Base-by-base conservation (phyloP, 2,113 vertebrate species). In the Halcyon senegalensis region DNA sequence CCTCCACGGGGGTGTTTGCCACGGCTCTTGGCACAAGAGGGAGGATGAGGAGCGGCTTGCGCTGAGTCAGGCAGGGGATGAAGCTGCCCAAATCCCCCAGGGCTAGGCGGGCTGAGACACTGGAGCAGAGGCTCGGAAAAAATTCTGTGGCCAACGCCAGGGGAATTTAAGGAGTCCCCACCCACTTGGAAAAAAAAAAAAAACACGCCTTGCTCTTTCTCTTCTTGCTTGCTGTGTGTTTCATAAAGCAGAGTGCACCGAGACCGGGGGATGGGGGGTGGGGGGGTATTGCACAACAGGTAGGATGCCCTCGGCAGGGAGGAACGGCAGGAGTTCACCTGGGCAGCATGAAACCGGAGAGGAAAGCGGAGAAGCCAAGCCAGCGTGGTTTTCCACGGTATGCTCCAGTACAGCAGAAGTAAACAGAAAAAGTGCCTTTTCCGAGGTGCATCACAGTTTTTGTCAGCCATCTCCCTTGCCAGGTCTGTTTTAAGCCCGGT, bases 381-480 rank as follows among this genome's bases (percentile, higher is more conserved):
- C 59, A 30, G 86, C 31, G 0, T 2, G 0, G 77, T 78, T 89
- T 89, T 78, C 84, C 94, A 62, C 80, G 90, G 59, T 78, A 58
- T 63, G 23, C 90, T 86, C 79, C 93, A 37, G 79, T n/a, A 21
- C 2, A 1, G 91, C 91, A 84, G 73, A 86, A 82, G 92, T 58
- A 90, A 94, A 93, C 63, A 82, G 86, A 92, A 89, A 95, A 93
- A 93, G 92, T 74, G 96, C 85, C 94, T 96, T 94, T 93, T 70
- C 90, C 0, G 4, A 93, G 92, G 90, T 68, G 85, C 92, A 70
- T 75, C 80, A 1, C 3, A 5, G 19, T 72, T 89, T 80, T 72
- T 4, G 3, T 76, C 16, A 84, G 77, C 73, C 9, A 0, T 6
- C 44, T 68, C 70, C 78, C 67, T 63, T 48, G 79, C 93, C 84